Evolutionary conservation across 2,888 invertebrate species (phyloP), one percentile per base, ranked within the genome.

Genomic region (Eupithecia subumbrata): DNA sequence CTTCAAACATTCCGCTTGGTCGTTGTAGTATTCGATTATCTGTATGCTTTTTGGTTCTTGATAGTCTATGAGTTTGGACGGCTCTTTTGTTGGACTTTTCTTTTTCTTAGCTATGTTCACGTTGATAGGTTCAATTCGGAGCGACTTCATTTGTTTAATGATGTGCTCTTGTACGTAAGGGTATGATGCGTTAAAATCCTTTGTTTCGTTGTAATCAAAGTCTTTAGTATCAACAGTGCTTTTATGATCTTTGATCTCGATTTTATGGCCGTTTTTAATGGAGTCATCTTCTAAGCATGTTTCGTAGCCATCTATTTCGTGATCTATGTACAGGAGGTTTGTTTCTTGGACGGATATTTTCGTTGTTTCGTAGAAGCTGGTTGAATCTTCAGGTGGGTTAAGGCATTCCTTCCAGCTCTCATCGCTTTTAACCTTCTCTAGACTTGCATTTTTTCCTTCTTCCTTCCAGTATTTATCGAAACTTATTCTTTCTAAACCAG

Each of bases 271-370:
- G 85, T 88, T 91, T 88, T 90, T 92, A 83, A 90, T 91, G 66
- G 95, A 93, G 74, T 96, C 96, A 76, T 96, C 96, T 79, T 96
- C 96, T 76, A 96, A 87, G 86, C 96, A 96, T 7, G 96, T 96
- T 88, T 96, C 96, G 87, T 96, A 96, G 74, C 95, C 96, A 74
- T 95, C 95, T 79, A 94, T 89, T 82, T 95, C 95, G 79, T 95
- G 95, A 85, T 95, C 95, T 76, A 95, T 95, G 80, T 89, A 95
- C 64, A 95, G 83, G 72, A 95, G 82, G 84, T 87, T 92, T 71
- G 89, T 91, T 76, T 92, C 90, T 82, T 92, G 94, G 86, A 91
- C 90, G 86, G 91, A 90, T 75, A 89, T 89, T 89, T 87, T 90
- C 11, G 89, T 87, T 18, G 89, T 85, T 71, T 95, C 93, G 72